A percentile compares a stretch with the other conserved stretches of the same genome.
Evolutionary conservation across 2,888 invertebrate species (phyloP).

Genomic region (Lasioglossum leucozonium): DNA sequence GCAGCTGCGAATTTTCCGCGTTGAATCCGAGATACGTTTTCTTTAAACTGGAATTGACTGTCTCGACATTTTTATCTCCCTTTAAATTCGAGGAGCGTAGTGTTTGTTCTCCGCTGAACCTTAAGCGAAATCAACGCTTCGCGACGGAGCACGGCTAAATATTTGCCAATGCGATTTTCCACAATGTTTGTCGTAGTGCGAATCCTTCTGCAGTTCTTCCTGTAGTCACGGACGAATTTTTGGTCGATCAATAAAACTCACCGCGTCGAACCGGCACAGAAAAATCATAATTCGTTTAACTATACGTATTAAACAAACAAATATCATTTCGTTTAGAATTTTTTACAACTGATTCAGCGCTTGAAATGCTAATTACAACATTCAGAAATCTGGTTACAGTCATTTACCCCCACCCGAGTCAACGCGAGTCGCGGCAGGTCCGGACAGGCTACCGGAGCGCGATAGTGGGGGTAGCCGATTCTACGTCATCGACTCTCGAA

Average conservation of each 20-base stretch:
- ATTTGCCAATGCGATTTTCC: conserved; percentile 7
- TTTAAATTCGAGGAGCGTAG: not conserved
- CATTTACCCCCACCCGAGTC: too few species aligned
- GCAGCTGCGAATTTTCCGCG: not conserved
- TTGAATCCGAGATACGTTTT: too few species aligned
- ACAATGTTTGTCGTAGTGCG: not conserved
- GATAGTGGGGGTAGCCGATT: too few species aligned
- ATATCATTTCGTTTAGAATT: too few species aligned
- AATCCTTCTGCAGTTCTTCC: not conserved
- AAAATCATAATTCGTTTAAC: too few species aligned
- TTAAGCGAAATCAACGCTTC: not conserved
- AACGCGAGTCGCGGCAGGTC: too few species aligned
- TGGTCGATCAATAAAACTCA: not conserved
- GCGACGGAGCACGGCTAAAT: conserved; percentile 9
- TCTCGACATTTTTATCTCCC: not conserved
- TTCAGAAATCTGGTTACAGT: too few species aligned
- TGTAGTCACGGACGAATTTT: conserved; percentile 7
- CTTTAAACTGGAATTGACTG: not conserved
- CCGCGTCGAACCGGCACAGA: not conserved
- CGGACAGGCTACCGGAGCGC: too few species aligned
- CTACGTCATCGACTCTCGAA: too few species aligned
- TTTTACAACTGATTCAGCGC: too few species aligned
- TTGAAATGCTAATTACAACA: too few species aligned
- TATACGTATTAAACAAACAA: too few species aligned
- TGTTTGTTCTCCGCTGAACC: not conserved